Evolutionary conservation across 2,113 vertebrate genomes (phyloP).

Genomic region (Coptodon bakossiorum): DNA sequence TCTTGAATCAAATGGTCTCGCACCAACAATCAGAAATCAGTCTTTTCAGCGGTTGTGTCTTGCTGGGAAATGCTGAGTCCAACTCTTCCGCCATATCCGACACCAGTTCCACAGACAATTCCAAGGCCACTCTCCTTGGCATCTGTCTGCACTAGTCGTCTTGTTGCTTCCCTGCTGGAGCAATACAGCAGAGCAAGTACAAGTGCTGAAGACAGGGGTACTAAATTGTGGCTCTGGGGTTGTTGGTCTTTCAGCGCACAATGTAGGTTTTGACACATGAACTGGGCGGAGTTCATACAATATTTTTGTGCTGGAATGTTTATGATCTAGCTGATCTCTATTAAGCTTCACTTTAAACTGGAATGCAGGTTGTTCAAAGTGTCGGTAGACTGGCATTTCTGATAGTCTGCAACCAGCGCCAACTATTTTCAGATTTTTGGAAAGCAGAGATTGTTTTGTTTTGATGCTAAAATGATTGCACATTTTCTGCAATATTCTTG

Average conservation of each 20-base stretch:
- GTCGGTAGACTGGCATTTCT: not conserved
- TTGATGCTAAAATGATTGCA: not conserved
- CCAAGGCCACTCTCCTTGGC: not conserved
- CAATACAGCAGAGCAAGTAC: not conserved
- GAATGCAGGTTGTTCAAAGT: not conserved
- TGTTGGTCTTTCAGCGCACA: constrained; percentile 46
- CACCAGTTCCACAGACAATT: not conserved
- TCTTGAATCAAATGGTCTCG: not conserved
- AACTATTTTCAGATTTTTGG: constrained; percentile 1
- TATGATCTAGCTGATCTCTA: not conserved
- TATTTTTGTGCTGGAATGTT: constrained; percentile 50
- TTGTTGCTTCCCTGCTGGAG: not conserved
- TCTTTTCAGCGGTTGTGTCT: not conserved
- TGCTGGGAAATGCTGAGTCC: not conserved
- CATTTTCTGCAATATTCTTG: not conserved
- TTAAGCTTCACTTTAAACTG: constrained; percentile 14
- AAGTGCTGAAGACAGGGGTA: constrained; percentile 5
- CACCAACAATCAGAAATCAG: not conserved
- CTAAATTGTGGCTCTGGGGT: constrained; percentile 48
- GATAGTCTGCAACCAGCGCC: not conserved
- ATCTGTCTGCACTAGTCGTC: not conserved
- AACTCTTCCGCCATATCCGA: not conserved
- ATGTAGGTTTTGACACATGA: constrained; percentile 48
- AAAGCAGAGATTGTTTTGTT: not conserved
- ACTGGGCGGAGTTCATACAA: constrained; percentile 36